A percentile compares a stretch with the other conserved stretches of the same genome.
phyloP scores from a whole-genome alignment of 2,797 vertebrate genomes.

The Pangasius krempfi region DNA sequence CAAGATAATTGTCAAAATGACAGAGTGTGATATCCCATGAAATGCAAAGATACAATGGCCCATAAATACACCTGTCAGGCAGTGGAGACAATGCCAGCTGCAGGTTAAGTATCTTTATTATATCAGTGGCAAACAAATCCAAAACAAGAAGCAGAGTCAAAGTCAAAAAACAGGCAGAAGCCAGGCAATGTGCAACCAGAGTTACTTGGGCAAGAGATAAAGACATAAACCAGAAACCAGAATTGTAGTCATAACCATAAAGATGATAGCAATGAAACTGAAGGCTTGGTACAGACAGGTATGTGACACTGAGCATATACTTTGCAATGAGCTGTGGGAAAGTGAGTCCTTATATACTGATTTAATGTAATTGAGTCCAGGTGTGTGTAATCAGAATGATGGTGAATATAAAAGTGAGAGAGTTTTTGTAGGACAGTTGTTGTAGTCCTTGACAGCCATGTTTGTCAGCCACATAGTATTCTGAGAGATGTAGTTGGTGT shows the following conservation, averaged over 20 bases:
- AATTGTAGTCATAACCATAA: neutral
- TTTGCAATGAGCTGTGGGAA: neutral
- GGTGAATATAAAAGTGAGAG: neutral
- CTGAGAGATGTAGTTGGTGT: neutral
- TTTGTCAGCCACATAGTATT: neutral
- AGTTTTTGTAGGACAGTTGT: neutral
- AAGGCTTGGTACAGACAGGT: neutral
- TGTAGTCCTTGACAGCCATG: neutral
- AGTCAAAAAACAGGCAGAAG: neutral
- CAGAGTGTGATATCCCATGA: neutral
- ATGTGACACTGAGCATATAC: neutral
- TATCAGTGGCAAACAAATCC: neutral
- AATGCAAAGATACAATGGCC: too few species aligned
- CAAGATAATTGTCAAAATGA: neutral
- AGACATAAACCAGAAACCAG: neutral
- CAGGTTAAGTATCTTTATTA: neutral
- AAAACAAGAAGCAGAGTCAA: neutral
- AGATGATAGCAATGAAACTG: neutral
- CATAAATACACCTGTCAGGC: too few species aligned
- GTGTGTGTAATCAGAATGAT: neutral
- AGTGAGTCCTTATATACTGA: neutral
- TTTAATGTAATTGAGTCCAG: neutral
- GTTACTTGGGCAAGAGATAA: neutral
- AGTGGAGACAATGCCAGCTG: too few species aligned
- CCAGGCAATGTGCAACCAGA: neutral